Evolutionary conservation across 2,113 vertebrate genomes (phyloP), one percentile per base, ranked within the genome.

Genomic region (Mobula birostris): DNA sequence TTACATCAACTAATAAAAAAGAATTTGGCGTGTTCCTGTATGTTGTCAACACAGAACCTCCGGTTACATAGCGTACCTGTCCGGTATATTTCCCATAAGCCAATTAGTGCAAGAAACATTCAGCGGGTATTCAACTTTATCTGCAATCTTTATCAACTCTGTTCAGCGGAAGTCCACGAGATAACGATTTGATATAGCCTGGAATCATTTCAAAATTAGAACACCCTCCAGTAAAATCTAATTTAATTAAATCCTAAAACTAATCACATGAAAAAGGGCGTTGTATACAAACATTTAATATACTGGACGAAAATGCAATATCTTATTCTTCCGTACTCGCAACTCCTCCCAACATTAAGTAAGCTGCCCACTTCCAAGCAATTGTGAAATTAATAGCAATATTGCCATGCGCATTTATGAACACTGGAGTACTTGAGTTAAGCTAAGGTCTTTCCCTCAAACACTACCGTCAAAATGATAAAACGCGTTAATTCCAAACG

Each of bases 31-130:
- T 24, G 68, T 27, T 74, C 68, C n/a, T 74, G 70, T 19, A 48
- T 21, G 36, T 68, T 40, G 36, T 19, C 24, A 72, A 72, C 32
- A 29, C 95, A 74, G 94, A 0, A 94, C 95, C 96, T 95, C 95
- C 95, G 95, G 95, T 95, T 95, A 88, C 40, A 74, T 94, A 94
- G 94, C 93, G 95, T 94, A 95, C 93, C 95, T 95, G 95, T 96
- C 95, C 95, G 36, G 96, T 95, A 96, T 96, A 95, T 96, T 95
- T 95, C 95, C 95, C 95, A 79, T 95, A 95, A 96, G 95, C 94
- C 95, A 95, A 96, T 94, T 94, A 95, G 95, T 96, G 96, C 95
- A 96, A 95, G 95, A 94, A 94, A 94, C 95, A 96, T 95, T 74
- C 91, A 95, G 95, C 95, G 96, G 95, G 95, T 96, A 96, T 94